phyloP scores from a whole-genome alignment of 2,888 invertebrate genomes.

The Nomada fucata region DNA sequence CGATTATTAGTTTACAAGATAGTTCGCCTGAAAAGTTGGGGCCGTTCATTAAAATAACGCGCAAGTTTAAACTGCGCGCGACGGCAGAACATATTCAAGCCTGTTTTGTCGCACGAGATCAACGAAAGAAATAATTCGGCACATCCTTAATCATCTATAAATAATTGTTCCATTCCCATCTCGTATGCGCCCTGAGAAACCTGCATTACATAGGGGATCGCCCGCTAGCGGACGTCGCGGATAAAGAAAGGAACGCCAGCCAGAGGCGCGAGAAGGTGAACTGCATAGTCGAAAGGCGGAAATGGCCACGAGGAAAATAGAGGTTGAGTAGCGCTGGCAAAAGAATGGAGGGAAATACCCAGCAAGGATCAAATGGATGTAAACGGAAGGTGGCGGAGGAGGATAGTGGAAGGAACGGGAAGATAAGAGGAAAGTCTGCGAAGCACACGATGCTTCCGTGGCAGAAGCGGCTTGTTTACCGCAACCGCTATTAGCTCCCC shows the following conservation, averaged over 20 bases:
- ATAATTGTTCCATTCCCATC: no score
- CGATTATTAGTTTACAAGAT: no score
- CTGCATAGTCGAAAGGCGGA: slow-evolving; percentile 53
- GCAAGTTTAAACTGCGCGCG: no score
- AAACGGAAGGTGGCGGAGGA: slow-evolving; percentile 53
- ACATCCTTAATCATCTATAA: no score
- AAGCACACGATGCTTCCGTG: slow-evolving; percentile 71
- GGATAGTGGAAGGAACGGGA: slow-evolving; percentile 36
- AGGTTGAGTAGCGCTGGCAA: slow-evolving; percentile 16
- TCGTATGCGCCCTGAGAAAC: no score
- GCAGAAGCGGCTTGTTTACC: slow-evolving; percentile 79
- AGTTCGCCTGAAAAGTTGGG: no score
- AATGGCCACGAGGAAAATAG: slow-evolving; percentile 42
- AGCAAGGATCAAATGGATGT: slow-evolving; percentile 55
- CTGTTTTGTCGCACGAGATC: no score
- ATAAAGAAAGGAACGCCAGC: slow-evolving; percentile 18
- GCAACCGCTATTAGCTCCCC: slow-evolving; percentile 77
- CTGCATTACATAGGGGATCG: no score
- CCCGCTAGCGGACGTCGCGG: no score
- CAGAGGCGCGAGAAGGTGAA: slow-evolving; percentile 37
- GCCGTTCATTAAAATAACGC: no score
- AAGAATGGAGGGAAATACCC: slow-evolving; percentile 17
- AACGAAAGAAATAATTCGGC: background rate
- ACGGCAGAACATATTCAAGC: no score
- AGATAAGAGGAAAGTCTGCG: slow-evolving; percentile 67